Percentiles rank a stretch among this genome's conserved stretches.
These are phyloP conservation scores for Characodon lateralis DNA, from an alignment of 2,797 vertebrate species.

Conservation along the genomic window DNA sequence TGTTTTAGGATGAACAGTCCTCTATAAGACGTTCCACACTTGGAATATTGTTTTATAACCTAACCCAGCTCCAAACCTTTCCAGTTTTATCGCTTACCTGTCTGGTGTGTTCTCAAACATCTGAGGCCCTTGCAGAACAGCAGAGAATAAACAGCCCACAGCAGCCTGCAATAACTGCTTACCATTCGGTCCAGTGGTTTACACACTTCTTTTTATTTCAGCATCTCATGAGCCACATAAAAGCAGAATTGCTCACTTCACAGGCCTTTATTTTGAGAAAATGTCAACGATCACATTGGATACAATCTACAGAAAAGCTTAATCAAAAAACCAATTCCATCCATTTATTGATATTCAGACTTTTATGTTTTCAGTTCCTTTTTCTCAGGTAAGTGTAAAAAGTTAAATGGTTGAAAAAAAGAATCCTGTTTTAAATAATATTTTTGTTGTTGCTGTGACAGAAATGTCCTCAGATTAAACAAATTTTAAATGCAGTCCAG, in stretches of 20 bases:
- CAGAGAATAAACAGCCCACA: neutral
- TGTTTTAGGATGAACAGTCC: too few relatives aligned
- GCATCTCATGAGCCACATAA: constrained; percentile 42
- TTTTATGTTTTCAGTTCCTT: constrained; percentile 40
- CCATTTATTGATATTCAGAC: constrained; percentile 38
- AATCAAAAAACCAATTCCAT: constrained; percentile 41
- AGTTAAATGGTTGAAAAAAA: constrained; percentile 13
- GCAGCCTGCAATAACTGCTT: constrained; percentile 17
- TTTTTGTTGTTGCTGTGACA: neutral
- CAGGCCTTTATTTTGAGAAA: constrained; percentile 22
- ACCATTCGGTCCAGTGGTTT: constrained; percentile 1
- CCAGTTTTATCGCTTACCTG: neutral
- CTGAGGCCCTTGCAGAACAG: neutral
- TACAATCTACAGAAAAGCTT: constrained; percentile 51
- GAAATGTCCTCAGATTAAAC: constrained; percentile 28
- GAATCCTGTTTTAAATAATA: neutral
- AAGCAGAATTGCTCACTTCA: constrained; percentile 39
- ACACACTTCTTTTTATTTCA: constrained; percentile 58
- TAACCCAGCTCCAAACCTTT: neutral
- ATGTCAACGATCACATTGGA: constrained; percentile 23
- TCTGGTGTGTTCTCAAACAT: neutral
- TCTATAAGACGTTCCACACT: too few relatives aligned
- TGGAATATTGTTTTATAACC: neutral
- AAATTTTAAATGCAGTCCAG: constrained; percentile 19
- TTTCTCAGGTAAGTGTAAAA: constrained; percentile 5